Evolutionary conservation across 2,797 vertebrate species (phyloP).

Genomic region (Acanthis flammea): DNA sequence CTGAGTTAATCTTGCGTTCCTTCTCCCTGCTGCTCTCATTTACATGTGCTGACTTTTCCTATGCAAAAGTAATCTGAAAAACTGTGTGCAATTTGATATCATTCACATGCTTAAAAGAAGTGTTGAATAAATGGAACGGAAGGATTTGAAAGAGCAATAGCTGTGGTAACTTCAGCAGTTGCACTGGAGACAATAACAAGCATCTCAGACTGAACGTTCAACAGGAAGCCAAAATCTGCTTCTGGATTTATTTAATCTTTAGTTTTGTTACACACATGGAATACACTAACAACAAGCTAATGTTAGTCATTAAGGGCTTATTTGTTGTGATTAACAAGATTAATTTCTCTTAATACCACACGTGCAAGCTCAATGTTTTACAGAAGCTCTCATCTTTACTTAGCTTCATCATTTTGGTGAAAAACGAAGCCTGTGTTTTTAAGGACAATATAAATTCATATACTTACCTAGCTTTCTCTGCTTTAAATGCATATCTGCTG

Average conservation of each 20-base stretch:
- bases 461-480: neutral
- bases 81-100: neutral
- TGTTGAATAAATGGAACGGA: neutral
- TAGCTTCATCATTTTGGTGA: neutral
- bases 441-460: neutral
- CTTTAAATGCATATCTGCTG: neutral
- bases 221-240: neutral
- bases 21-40: constrained; percentile 9
- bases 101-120: constrained; percentile 2
- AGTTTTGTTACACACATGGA: neutral
- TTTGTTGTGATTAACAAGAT: neutral
- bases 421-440: neutral
- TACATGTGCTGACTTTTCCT: neutral
- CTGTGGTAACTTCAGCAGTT: neutral
- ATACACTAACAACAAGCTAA: neutral
- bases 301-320: neutral
- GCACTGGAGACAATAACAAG: neutral
- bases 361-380: neutral
- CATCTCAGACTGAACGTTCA: neutral
- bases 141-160: constrained; percentile 11
- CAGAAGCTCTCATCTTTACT: neutral
- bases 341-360: neutral
- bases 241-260: neutral
- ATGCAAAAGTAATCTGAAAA: neutral
- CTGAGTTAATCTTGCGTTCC: neutral